Conservation (phyloP, 2,888 invertebrate species). For the Agonopterix alstromeriana region DNA sequence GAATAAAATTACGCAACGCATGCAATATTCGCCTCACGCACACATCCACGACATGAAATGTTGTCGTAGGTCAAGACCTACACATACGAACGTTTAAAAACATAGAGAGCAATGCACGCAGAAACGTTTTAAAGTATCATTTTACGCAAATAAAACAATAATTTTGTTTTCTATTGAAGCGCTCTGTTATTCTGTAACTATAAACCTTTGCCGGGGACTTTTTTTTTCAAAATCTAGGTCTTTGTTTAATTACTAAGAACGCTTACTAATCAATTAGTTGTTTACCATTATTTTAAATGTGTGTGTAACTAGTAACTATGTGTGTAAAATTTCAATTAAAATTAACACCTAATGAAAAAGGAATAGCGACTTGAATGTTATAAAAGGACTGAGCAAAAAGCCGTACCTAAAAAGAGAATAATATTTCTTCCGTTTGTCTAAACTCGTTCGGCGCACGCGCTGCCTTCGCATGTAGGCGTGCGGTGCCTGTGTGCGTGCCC, state of each 20-base stretch:
- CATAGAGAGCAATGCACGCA: conserved; percentile 49
- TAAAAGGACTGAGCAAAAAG: conserved; percentile 46
- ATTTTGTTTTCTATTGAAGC: not conserved
- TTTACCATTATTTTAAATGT: not conserved
- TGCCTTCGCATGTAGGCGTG: conserved; percentile 41
- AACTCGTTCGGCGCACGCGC: conserved; percentile 72
- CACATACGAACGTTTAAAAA: conserved; percentile 26
- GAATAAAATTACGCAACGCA: conserved; percentile 41
- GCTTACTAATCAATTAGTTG: no score
- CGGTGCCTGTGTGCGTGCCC: conserved; percentile 30
- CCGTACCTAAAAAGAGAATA: conserved; percentile 69
- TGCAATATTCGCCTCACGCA: conserved; percentile 18
- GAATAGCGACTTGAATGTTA: conserved; percentile 3
- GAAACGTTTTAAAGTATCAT: conserved; percentile 34
- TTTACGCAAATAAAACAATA: conserved; percentile 46
- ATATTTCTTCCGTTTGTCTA: conserved; percentile 76
- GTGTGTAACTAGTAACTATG: not conserved
- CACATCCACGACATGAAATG: conserved; percentile 13
- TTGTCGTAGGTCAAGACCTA: conserved; percentile 39
- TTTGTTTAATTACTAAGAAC: no score
- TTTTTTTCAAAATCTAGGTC: no score
- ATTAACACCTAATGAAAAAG: no score
- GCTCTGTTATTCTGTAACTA: no score
- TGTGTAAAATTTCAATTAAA: not conserved
- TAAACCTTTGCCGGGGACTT: no score